A percentile compares a stretch with the other conserved stretches of the same genome.
These are phyloP conservation scores for Pollenia angustigena DNA, from an alignment of 2,888 invertebrate genomes.

Conservation along the genomic window DNA sequence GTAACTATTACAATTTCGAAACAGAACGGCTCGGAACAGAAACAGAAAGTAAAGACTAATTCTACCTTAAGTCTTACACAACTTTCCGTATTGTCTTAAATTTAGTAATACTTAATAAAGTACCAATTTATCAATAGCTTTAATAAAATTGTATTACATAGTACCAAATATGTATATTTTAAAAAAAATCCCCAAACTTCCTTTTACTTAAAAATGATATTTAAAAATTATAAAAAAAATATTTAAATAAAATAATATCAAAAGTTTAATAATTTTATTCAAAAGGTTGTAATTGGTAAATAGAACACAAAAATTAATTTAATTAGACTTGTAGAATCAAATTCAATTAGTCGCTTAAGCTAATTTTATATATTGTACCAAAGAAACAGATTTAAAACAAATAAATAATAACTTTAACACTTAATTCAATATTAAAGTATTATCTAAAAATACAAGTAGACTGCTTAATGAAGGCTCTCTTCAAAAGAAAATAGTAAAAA, in stretches of 20 bases:
- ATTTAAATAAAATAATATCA: not conserved
- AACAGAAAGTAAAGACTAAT: no score
- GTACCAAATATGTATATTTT: not conserved
- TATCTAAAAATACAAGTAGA: constrained; percentile 25
- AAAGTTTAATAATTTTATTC: constrained; percentile 9
- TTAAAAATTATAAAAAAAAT: constrained; percentile 2
- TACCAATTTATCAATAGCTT: not conserved
- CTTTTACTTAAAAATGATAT: not conserved
- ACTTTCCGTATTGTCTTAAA: no score
- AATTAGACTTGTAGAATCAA: not conserved
- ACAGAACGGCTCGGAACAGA: no score
- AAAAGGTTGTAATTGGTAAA: constrained; percentile 49
- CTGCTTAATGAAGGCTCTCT: constrained; percentile 40
- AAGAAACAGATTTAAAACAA: constrained; percentile 13
- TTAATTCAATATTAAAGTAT: constrained; percentile 18
- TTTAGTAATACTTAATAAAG: no score
- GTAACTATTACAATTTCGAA: no score
- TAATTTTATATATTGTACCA: constrained; percentile 1
- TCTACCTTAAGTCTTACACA: no score
- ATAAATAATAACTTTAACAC: not conserved
- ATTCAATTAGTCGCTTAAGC: not conserved
- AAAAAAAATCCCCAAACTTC: constrained; percentile 54
- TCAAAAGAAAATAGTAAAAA: constrained; percentile 23
- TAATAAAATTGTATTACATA: not conserved
- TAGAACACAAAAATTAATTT: not conserved